Conservation (phyloP, 2,113 vertebrate species). For the Puffinus mauretanicus region DNA sequence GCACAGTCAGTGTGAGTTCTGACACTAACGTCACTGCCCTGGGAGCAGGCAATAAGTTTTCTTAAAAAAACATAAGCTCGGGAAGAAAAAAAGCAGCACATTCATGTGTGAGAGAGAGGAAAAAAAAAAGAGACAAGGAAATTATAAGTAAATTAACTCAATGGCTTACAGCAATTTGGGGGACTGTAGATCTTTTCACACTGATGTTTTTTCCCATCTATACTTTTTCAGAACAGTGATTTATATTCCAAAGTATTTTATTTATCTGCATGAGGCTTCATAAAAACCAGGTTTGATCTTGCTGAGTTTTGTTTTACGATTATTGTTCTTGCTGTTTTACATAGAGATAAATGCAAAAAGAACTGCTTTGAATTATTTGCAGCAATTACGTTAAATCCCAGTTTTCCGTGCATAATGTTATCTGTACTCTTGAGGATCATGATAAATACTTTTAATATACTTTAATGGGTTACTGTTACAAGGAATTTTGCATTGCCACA, state of each 20-base stretch:
- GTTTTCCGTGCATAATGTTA: slow-evolving; percentile 44
- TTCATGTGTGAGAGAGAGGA: neutral
- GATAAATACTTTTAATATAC: slow-evolving; percentile 79
- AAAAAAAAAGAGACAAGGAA: neutral
- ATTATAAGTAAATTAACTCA: neutral
- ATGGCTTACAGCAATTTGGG: neutral
- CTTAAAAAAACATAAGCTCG: rapidly evolving
- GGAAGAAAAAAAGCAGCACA: neutral
- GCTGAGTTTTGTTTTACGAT: slow-evolving; percentile 14
- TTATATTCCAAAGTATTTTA: slow-evolving; percentile 6
- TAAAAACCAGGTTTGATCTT: slow-evolving; percentile 32
- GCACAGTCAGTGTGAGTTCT: neutral
- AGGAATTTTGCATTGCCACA: slow-evolving; percentile 65
- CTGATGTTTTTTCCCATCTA: neutral
- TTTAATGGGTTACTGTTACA: slow-evolving; percentile 70
- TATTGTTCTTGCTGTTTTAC: slow-evolving; percentile 37
- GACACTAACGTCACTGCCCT: neutral
- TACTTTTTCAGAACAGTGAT: neutral
- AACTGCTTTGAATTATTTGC: slow-evolving; percentile 64
- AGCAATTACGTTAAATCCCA: slow-evolving; percentile 53
- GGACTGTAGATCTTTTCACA: neutral
- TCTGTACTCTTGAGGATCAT: slow-evolving; percentile 56
- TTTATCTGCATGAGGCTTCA: neutral
- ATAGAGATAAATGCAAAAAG: slow-evolving; percentile 38
- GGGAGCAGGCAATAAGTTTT: neutral